A percentile compares a stretch with the other conserved stretches of the same genome.
phyloP scores from a whole-genome alignment of 2,797 vertebrate genomes.

The Tragelaphus oryx region DNA sequence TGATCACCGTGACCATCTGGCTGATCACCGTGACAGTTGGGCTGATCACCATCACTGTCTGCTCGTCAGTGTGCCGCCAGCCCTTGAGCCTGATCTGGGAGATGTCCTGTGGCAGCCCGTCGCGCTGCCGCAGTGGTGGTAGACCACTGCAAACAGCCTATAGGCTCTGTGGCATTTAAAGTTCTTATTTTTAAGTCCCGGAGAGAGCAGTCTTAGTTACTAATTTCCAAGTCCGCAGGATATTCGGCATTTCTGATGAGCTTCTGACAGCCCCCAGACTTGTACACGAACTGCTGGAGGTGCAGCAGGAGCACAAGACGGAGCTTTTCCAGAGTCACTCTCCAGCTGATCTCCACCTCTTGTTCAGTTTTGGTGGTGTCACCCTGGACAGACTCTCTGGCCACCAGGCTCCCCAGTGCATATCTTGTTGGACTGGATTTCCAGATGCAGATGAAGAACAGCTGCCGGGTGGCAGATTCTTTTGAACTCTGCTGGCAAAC shows the following conservation, averaged over 20 bases:
- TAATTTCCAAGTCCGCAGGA: conserved; percentile 97
- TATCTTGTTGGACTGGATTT: conserved; percentile 98
- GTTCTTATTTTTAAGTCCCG: conserved; percentile 95
- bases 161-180: conserved; percentile 99
- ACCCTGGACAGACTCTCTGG: conserved; percentile 95
- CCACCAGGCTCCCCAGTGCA: conserved; percentile 93
- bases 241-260: conserved; percentile 96
- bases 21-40: conserved; percentile 80
- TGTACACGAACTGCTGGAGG: conserved; percentile 97
- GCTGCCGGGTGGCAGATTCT: conserved; percentile 96
- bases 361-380: conserved; percentile 98
- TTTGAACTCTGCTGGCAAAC: conserved; percentile 99
- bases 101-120: conserved; percentile 97
- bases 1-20: conserved; percentile 92
- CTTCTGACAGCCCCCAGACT: conserved; percentile 97
- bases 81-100: conserved; percentile 99
- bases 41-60: conserved; percentile 89
- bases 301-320: conserved; percentile 95
- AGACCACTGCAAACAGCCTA: conserved; percentile 99
- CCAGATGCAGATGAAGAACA: conserved; percentile 97
- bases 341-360: conserved; percentile 96
- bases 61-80: conserved; percentile 99
- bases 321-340: conserved; percentile 95
- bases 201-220: conserved; percentile 94
- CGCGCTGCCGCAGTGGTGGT: conserved; percentile 97